Conservation (phyloP, 2,113 vertebrate species). For the Myodes glareolus region DNA sequence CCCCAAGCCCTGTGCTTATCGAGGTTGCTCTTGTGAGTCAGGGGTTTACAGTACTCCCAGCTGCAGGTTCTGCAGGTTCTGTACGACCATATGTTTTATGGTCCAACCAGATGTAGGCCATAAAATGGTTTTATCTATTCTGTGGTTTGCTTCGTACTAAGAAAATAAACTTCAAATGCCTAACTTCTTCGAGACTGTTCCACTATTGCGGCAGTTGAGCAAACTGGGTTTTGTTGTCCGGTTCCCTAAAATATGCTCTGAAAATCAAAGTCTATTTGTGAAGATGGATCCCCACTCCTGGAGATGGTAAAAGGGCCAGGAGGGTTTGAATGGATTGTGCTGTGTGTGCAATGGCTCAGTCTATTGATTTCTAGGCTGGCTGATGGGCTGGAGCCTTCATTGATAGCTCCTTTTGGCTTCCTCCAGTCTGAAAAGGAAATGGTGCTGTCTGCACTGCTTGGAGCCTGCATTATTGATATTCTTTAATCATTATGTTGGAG, state of each 20-base stretch:
- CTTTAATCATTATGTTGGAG: constrained; percentile 66
- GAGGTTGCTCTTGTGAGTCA: constrained; percentile 72
- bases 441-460: constrained; percentile 74
- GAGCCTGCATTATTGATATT: constrained; percentile 80
- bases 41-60: constrained; percentile 88
- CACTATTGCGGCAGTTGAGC: constrained; percentile 78
- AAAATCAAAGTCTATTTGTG: constrained; percentile 78
- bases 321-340: constrained; percentile 69
- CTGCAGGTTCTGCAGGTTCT: constrained; percentile 85
- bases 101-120: constrained; percentile 88
- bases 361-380: constrained; percentile 83
- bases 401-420: constrained; percentile 82
- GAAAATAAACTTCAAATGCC: constrained; percentile 90
- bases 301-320: constrained; percentile 72
- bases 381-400: constrained; percentile 78
- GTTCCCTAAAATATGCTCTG: constrained; percentile 75
- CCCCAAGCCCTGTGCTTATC: constrained; percentile 76
- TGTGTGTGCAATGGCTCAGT: constrained; percentile 59
- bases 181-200: constrained; percentile 80
- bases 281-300: constrained; percentile 71
- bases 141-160: constrained; percentile 86
- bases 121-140: constrained; percentile 90
- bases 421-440: constrained; percentile 79
- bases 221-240: constrained; percentile 73
- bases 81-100: constrained; percentile 86